Evolutionary conservation across 2,797 vertebrate genomes (phyloP), one percentile per base, ranked within the genome.

Genomic region (Champsocephalus gunnari): DNA sequence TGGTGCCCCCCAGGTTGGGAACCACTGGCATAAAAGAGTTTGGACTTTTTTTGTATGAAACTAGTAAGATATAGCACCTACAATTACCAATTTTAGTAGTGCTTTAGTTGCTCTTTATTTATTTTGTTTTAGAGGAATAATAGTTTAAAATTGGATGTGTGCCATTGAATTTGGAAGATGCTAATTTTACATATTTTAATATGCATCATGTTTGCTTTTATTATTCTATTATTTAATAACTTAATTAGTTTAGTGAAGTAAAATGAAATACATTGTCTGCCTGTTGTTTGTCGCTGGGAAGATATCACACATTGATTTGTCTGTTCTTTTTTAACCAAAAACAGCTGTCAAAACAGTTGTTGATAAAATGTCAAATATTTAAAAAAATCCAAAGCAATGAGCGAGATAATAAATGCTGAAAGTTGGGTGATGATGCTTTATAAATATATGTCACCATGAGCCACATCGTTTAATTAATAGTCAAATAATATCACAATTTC

Each of bases 401-500:
- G 11, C 21, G 41, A 49, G 28, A 43, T 56, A 24, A 41, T 55
- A 43, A 14, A 24, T 3, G 10, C 49, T 38, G 3, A 12, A 16
- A 67, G 44, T 11, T 55, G 17, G 47, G 32, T 50, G 19, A n/a
- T 41, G 41, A 49, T 44, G 56, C 19, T 70, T 71, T 71, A n/a
- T 24, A 3, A 32, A 34, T 34, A 34, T 6, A 34, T 62, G 9
- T 38, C 9, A 1, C 9, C 12, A 47, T 28, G 19, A 49, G 11
- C 9, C 44, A 58, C 32, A 43, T 61, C 34, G 5, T 34, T 28
- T 28, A 28, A 28, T 50, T 53, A 28, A 58, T 6, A 21, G 44
- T 51, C 2, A 32, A 17, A 43, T 13, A 49, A 0, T n/a, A 43
- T 17, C 6, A 47, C 1, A 44, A 55, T 48, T 0, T 17, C 45